A percentile compares a stretch with the other conserved stretches of the same genome.
Conservation (phyloP, 1,140 invertebrate species). For the Danaus plexippus region DNA sequence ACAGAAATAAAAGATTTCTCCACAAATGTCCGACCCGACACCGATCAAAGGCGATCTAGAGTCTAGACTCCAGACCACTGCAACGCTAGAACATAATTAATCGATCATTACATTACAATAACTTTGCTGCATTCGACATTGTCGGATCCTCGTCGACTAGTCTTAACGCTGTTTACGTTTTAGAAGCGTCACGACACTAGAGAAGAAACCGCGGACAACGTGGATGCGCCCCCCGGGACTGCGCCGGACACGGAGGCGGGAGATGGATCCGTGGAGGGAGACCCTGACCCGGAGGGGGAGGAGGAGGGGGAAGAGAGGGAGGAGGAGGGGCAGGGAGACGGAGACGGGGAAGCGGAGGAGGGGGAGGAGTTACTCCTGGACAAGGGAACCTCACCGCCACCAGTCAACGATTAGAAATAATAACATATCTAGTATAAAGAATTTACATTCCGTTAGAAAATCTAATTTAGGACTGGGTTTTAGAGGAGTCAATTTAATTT, state of each 20-base stretch:
- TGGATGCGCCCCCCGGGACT: constrained; percentile 14
- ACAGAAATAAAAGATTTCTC: no score
- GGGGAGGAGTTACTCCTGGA: constrained; percentile 34
- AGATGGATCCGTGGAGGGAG: constrained; percentile 21
- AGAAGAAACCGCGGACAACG: constrained; percentile 25
- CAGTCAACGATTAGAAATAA: constrained; percentile 13
- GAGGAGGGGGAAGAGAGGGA: constrained; percentile 21
- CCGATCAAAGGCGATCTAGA: no score
- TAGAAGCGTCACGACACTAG: constrained; percentile 53
- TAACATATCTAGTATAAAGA: no score
- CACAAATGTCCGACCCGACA: no score
- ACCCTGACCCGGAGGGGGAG: constrained; percentile 16
- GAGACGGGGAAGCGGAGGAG: constrained; percentile 30
- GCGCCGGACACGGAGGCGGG: constrained; percentile 16
- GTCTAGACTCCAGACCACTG: no score
- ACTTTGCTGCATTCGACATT: no score
- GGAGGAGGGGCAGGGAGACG: constrained; percentile 25
- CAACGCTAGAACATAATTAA: no score
- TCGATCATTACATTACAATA: no score
- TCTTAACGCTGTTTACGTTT: constrained; percentile 7
- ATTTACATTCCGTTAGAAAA: no score
- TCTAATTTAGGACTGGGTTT: no score
- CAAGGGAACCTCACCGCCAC: constrained; percentile 56
- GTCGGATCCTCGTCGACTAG: no score
- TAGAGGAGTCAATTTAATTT: no score